These are phyloP conservation scores for Hypercompe scribonia DNA, from an alignment of 2,888 invertebrate genomes.

Conservation along the genomic window DNA sequence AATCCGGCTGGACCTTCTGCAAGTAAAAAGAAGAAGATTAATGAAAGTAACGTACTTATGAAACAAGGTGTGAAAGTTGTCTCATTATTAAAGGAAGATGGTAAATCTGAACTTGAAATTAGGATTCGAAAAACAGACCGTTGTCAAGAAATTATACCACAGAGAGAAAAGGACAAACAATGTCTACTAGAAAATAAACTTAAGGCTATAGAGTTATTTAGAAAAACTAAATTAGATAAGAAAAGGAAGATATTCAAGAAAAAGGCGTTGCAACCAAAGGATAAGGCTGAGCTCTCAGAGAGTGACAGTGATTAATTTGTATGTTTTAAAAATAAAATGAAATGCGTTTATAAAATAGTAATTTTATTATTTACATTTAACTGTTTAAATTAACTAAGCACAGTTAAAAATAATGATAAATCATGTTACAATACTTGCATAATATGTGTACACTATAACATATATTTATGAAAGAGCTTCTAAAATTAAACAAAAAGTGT, in stretches of 20 bases:
- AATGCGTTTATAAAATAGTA: conserved; percentile 73
- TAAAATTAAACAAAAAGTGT: conserved; percentile 21
- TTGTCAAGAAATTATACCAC: conserved; percentile 89
- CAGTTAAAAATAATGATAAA: conserved; percentile 60
- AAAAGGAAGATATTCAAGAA: conserved; percentile 79
- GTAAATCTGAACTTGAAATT: conserved; percentile 65
- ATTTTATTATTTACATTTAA: conserved; percentile 80
- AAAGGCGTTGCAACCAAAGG: conserved; percentile 81
- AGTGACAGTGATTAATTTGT: conserved; percentile 84
- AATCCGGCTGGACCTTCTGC: conserved; percentile 59
- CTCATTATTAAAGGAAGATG: conserved; percentile 56
- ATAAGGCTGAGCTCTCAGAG: conserved; percentile 89
- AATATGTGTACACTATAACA: conserved; percentile 53
- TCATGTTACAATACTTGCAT: conserved; percentile 56
- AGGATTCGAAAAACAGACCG: conserved; percentile 73
- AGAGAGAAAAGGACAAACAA: conserved; percentile 89
- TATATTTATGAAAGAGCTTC: conserved; percentile 36
- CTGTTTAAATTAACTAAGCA: conserved; percentile 65
- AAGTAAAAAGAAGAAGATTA: conserved; percentile 58
- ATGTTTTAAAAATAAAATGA: conserved; percentile 56
- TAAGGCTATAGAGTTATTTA: conserved; percentile 91
- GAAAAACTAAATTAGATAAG: conserved; percentile 88
- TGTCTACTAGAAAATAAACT: conserved; percentile 89
- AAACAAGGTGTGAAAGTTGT: conserved; percentile 66
- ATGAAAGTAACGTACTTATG: conserved; percentile 57